Evolutionary conservation across 2,888 invertebrate genomes (phyloP).

Genomic region (Andrena camellia): DNA sequence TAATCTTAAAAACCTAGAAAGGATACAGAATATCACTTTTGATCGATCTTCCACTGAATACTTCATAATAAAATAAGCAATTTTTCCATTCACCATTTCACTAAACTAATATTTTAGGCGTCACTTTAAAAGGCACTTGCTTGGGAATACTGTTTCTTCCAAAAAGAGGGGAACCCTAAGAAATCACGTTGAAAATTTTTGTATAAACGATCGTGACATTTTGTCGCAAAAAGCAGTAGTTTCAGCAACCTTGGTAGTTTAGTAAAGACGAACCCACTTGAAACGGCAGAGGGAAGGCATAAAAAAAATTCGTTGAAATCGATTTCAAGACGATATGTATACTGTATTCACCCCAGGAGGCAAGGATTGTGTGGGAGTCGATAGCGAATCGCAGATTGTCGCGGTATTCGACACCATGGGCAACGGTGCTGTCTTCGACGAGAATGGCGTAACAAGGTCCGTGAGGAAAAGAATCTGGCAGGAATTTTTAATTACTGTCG

Average conservation of each 20-base stretch:
- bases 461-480: conserved; percentile 59
- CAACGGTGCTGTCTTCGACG: conserved; percentile 75
- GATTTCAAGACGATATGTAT: conserved; percentile 75
- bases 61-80: no score
- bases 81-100: no score
- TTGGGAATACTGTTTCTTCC: no score
- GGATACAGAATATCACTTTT: no score
- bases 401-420: conserved; percentile 77
- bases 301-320: conserved; percentile 52
- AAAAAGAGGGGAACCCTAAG: no score
- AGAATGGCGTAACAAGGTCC: conserved; percentile 72
- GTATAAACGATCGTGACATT: no score
- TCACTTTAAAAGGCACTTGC: no score
- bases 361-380: conserved; percentile 63
- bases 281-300: not conserved
- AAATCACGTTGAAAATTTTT: no score
- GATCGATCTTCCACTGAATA: no score
- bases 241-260: conserved; percentile 9
- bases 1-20: no score
- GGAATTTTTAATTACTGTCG: conserved; percentile 71
- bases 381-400: conserved; percentile 64
- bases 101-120: no score
- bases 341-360: conserved; percentile 75
- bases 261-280: not conserved
- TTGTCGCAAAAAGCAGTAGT: not conserved